These are phyloP conservation scores for Polydrusus cervinus DNA, from an alignment of 2,888 invertebrate genomes.

Conservation along the genomic window DNA sequence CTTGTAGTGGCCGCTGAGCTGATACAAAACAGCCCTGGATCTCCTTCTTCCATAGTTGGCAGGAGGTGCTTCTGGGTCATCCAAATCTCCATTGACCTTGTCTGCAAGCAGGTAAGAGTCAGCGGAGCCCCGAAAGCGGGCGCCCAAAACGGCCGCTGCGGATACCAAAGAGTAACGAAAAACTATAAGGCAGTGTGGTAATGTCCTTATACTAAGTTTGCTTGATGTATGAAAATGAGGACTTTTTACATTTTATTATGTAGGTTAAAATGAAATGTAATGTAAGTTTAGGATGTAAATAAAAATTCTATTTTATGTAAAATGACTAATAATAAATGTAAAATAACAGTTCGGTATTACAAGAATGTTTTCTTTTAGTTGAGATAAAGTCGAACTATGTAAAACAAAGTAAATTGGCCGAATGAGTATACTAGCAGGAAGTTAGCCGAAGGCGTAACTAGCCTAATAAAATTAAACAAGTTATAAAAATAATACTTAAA, in stretches of 20 bases:
- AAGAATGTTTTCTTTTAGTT: too few species aligned
- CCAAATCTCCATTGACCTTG: conserved; percentile 81
- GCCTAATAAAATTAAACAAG: too few species aligned
- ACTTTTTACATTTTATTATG: background rate
- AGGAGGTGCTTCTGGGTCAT: conserved; percentile 82
- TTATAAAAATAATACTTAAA: too few species aligned
- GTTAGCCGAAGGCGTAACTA: too few species aligned
- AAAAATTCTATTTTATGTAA: too few species aligned
- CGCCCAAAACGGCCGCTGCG: conserved; percentile 86
- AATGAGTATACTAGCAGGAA: too few species aligned
- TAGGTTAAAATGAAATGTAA: too few species aligned
- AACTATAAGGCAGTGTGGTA: conserved; percentile 49
- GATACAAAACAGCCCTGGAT: conserved; percentile 96
- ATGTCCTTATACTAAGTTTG: conserved; percentile 48
- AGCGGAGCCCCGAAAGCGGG: conserved; percentile 86
- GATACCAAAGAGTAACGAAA: conserved; percentile 61
- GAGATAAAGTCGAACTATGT: too few species aligned
- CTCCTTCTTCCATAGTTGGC: conserved; percentile 93
- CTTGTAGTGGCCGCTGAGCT: conserved; percentile 97
- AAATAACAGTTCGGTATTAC: too few species aligned
- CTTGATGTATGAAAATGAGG: background rate
- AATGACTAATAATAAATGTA: too few species aligned
- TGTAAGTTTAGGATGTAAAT: too few species aligned
- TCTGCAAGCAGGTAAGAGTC: conserved; percentile 87
- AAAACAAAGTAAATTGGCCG: too few species aligned